A percentile compares a stretch with the other conserved stretches of the same genome.
phyloP scores from a whole-genome alignment of 2,113 vertebrate genomes.

The Marmota monax region DNA sequence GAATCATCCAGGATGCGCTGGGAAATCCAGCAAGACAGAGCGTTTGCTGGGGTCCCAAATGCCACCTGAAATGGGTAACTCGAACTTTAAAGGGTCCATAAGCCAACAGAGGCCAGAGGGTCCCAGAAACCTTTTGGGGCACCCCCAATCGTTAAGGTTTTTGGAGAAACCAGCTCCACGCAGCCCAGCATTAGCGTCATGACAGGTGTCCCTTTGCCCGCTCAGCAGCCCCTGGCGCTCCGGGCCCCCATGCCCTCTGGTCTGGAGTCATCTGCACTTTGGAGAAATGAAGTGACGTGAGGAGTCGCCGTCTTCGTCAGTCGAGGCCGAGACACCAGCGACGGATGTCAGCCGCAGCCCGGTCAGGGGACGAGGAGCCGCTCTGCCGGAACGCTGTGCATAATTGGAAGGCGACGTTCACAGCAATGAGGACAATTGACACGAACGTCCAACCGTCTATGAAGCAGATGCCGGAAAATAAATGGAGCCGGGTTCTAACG shows the following conservation, averaged over 20 bases:
- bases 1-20: background rate
- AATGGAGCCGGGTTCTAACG: background rate
- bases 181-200: background rate
- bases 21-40: background rate
- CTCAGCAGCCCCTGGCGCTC: background rate
- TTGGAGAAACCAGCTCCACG: background rate
- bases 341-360: background rate
- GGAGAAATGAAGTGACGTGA: background rate
- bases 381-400: background rate
- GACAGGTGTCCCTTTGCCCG: background rate
- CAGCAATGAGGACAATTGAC: constrained; percentile 54
- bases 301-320: background rate
- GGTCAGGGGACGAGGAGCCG: background rate
- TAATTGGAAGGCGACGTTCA: constrained; percentile 56
- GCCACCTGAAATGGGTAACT: background rate
- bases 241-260: background rate
- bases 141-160: background rate
- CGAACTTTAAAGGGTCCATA: background rate
- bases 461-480: constrained; percentile 31
- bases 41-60: background rate
- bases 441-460: background rate
- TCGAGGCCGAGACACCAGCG: constrained; percentile 10
- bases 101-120: background rate
- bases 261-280: background rate
- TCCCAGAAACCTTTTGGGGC: background rate